Conservation (phyloP, 2,797 vertebrate species). For the Leptodactylus fallax region DNA sequence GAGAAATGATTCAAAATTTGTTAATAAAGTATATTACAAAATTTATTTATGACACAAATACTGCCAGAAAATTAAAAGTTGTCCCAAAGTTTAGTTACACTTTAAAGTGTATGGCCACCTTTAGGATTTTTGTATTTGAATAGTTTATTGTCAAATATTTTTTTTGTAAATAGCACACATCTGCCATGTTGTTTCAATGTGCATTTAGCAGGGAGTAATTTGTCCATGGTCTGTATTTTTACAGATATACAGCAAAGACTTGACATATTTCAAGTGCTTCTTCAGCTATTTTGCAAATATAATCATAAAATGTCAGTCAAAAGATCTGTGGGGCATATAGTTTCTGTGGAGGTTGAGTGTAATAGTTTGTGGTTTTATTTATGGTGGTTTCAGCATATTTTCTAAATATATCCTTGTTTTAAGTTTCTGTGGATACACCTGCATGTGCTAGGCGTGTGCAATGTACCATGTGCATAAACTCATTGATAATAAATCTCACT, state of each 20-base stretch:
- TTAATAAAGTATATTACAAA: too few species aligned
- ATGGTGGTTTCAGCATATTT: constrained; percentile 48
- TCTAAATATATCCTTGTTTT: constrained; percentile 54
- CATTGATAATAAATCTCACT: constrained; percentile 39
- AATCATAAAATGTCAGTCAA: constrained; percentile 58
- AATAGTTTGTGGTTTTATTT: constrained; percentile 35
- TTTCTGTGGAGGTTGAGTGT: constrained; percentile 16
- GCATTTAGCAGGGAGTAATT: not conserved
- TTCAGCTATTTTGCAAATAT: constrained; percentile 57
- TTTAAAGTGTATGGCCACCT: too few species aligned
- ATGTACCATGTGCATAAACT: constrained; percentile 37
- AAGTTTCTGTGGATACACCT: constrained; percentile 41
- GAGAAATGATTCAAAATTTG: too few species aligned
- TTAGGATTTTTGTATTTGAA: not conserved
- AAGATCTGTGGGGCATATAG: constrained; percentile 48
- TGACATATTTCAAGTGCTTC: constrained; percentile 55
- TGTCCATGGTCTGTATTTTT: not conserved
- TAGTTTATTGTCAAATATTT: not conserved
- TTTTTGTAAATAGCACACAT: not conserved
- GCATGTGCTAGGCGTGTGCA: constrained; percentile 49
- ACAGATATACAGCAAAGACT: constrained; percentile 9
- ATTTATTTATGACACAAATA: too few species aligned
- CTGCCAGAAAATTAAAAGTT: too few species aligned
- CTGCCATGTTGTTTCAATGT: not conserved
- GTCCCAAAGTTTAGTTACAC: too few species aligned